These are phyloP conservation scores for Malurus leucopterus DNA, from an alignment of 2,797 vertebrate genomes.

Conservation along the genomic window DNA sequence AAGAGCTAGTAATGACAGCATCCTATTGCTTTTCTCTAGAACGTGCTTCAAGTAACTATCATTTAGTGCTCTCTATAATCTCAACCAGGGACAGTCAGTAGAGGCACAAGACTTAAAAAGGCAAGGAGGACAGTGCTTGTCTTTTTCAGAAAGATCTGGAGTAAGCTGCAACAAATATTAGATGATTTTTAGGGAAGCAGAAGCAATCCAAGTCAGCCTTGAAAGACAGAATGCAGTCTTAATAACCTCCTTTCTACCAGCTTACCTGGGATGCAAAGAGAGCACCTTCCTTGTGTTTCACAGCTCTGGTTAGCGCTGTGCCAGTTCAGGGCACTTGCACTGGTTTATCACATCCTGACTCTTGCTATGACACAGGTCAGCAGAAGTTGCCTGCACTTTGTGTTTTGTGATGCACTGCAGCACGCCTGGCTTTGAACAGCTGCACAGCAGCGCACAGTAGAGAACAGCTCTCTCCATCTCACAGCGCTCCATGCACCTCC, in stretches of 20 bases:
- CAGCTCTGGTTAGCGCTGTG: background rate
- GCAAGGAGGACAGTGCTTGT: background rate
- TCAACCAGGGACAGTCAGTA: background rate
- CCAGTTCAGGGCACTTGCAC: background rate
- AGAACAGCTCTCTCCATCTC: background rate
- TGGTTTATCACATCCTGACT: background rate
- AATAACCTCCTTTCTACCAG: background rate
- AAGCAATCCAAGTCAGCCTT: background rate
- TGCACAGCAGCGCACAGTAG: conserved; percentile 2
- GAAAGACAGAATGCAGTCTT: background rate
- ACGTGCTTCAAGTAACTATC: background rate
- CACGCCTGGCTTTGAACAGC: conserved; percentile 4
- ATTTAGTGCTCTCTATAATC: background rate
- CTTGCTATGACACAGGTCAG: background rate
- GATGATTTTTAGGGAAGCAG: background rate
- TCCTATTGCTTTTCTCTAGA: background rate
- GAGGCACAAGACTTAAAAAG: background rate
- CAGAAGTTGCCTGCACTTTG: conserved; percentile 6
- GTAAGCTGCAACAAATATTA: background rate
- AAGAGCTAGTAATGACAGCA: background rate
- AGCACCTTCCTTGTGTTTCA: background rate
- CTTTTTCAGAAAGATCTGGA: background rate
- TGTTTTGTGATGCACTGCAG: conserved; percentile 13
- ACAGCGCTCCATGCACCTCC: background rate
- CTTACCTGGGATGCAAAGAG: background rate